phyloP scores from a whole-genome alignment of 2,888 invertebrate genomes.

The Omphaloscelis lunosa region DNA sequence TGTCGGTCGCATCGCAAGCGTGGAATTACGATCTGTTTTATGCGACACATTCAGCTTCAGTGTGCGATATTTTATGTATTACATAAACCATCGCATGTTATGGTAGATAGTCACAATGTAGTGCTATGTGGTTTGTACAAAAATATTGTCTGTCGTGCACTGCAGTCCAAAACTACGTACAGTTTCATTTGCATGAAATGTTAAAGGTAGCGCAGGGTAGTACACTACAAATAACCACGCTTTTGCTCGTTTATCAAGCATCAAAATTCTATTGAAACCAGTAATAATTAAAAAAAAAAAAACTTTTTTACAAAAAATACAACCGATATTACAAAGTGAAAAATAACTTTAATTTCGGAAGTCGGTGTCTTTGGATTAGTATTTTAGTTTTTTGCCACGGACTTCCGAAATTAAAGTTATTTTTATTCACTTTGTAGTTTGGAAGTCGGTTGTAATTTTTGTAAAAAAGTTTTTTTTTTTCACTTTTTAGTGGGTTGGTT shows the following conservation, averaged over 20 bases:
- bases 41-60: slow-evolving; percentile 4
- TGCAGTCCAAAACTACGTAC: slow-evolving; percentile 9
- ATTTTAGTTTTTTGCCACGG: too few relatives aligned
- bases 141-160: background rate
- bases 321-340: too few relatives aligned
- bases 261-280: background rate
- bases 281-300: too few relatives aligned
- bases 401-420: too few relatives aligned
- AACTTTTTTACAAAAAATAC: too few relatives aligned
- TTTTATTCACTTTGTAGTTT: too few relatives aligned
- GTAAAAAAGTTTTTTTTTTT: too few relatives aligned
- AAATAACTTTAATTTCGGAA: too few relatives aligned
- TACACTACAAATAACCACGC: background rate
- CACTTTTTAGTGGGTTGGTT: too few relatives aligned
- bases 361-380: too few relatives aligned
- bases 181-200: background rate
- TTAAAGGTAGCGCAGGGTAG: background rate
- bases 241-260: background rate
- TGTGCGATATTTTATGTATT: slow-evolving; percentile 12
- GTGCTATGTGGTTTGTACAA: background rate
- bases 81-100: slow-evolving; percentile 25
- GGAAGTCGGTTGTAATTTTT: too few relatives aligned
- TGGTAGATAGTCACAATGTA: background rate
- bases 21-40: slow-evolving; percentile 29
- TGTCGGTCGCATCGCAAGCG: background rate